Conservation (phyloP, 2,888 invertebrate genomes). For the Perizoma flavofasciatum region DNA sequence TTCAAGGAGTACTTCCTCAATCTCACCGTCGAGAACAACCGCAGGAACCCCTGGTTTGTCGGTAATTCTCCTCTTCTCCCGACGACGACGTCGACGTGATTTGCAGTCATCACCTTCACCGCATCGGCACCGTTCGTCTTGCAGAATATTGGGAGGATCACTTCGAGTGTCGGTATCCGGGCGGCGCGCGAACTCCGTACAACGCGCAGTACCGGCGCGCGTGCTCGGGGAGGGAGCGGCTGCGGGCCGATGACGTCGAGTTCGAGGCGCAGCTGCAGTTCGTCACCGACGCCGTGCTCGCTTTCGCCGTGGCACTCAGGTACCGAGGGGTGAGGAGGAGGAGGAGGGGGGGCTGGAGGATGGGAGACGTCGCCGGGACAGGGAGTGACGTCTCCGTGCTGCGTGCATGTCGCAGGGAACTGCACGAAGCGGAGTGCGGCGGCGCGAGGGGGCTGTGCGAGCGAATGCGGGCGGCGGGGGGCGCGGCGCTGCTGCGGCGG, state of each 20-base stretch:
- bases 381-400: no score
- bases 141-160: slow-evolving; percentile 91
- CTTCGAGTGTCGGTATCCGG: slow-evolving; percentile 93
- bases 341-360: not conserved
- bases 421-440: slow-evolving; percentile 92
- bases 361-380: not conserved
- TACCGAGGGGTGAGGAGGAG: slow-evolving; percentile 45
- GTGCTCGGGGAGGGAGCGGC: slow-evolving; percentile 91
- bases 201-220: slow-evolving; percentile 86
- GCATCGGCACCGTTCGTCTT: no score
- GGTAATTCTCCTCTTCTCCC: slow-evolving; percentile 80
- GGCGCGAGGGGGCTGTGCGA: slow-evolving; percentile 90
- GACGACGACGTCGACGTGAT: no score
- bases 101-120: no score
- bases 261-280: slow-evolving; percentile 98
- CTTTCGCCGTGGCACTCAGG: slow-evolving; percentile 95
- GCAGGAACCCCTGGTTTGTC: slow-evolving; percentile 97
- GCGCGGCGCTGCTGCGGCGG: slow-evolving; percentile 92
- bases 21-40: slow-evolving; percentile 93
- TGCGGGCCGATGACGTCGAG: slow-evolving; percentile 89
- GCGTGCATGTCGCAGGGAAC: slow-evolving; percentile 87
- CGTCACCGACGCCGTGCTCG: slow-evolving; percentile 97
- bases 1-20: slow-evolving; percentile 94
- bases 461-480: slow-evolving; percentile 94
- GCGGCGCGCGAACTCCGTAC: slow-evolving; percentile 91